These are phyloP conservation scores for Tridacna crocea DNA, from an alignment of 2,888 invertebrate genomes.

Conservation along the genomic window DNA sequence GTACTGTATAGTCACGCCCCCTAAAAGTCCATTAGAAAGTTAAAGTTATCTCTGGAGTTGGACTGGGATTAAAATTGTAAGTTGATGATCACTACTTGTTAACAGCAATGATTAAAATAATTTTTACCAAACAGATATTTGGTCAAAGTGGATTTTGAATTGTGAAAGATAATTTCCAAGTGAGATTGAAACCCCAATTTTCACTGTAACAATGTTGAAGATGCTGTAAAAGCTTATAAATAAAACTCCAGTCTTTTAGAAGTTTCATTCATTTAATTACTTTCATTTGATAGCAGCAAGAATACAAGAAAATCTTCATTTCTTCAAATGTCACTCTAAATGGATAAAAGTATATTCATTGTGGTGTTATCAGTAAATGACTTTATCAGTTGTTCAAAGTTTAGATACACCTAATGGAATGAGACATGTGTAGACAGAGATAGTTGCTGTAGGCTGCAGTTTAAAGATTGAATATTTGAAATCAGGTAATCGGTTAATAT, in stretches of 20 bases:
- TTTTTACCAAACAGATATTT: not conserved
- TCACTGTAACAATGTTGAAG: too few relatives aligned
- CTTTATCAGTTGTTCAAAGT: constrained; percentile 7
- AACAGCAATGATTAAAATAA: too few relatives aligned
- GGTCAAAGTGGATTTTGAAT: not conserved
- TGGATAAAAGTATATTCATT: not conserved
- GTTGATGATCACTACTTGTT: not conserved
- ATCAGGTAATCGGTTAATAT: not conserved
- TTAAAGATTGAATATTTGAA: not conserved
- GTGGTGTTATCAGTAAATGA: not conserved
- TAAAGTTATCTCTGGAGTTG: not conserved
- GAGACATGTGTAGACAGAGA: not conserved
- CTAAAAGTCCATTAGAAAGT: not conserved
- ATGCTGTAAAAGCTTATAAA: too few relatives aligned
- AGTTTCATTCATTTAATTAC: too few relatives aligned
- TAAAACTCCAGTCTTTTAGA: too few relatives aligned
- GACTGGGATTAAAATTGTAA: not conserved
- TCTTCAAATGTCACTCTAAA: too few relatives aligned
- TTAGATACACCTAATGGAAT: not conserved
- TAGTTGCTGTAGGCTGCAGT: not conserved
- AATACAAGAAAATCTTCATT: too few relatives aligned
- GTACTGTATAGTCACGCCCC: constrained; percentile 21
- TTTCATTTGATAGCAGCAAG: too few relatives aligned
- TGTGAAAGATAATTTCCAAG: not conserved
- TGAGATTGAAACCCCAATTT: not conserved